Base-by-base conservation (phyloP, 1,140 invertebrate genomes). In the Drosophila leontia region DNA sequence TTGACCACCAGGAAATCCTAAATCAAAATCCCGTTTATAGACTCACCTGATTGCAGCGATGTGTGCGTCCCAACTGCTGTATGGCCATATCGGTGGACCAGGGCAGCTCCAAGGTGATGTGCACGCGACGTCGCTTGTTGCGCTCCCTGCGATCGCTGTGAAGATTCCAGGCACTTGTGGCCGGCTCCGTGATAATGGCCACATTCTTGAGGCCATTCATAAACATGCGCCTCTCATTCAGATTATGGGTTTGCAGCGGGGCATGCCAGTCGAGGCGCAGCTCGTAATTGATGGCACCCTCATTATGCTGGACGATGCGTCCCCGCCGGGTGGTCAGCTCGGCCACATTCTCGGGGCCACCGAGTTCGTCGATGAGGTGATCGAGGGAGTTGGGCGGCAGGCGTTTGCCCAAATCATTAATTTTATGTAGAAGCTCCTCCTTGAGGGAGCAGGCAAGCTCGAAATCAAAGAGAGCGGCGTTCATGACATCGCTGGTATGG, bases 31-130 rank as follows among this genome's bases (percentile, higher is more conserved):
- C 5, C 26, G 9, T 1, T 5, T 9, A 2, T 11, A 17, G 7
- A n/a, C 41, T 7, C 0, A 67, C 98, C 94, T 98, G 94, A 92
- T 95, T 96, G 8, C 95, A 95, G 51, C 95, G 94, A 93, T 96
- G 95, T 13, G 95, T 96, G 64, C 95, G 94, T 41, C 98, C 99
- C 93, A 99, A 99, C 93, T 99, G 99, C 90, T 99, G 99, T 79
- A 99, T 98, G 17, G 99, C 99, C 90, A 99, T 94, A 93, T 99
- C 99, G 4, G 99, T 99, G 75, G 98, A 99, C 99, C 99, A 99
- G 0, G 99, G 99, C 78, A 99, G 93, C 93, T 99, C 99, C n/a
- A 99, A 92, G 0, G 99, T 99, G 57, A 99, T 99, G 92, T 99
- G 99, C 35, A 99, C 98, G 78, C 99, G 94, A 62, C 98, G 94